Evolutionary conservation across 2,888 invertebrate genomes (phyloP), one percentile per base, ranked within the genome.

Genomic region (Lycocerus yunnanus): DNA sequence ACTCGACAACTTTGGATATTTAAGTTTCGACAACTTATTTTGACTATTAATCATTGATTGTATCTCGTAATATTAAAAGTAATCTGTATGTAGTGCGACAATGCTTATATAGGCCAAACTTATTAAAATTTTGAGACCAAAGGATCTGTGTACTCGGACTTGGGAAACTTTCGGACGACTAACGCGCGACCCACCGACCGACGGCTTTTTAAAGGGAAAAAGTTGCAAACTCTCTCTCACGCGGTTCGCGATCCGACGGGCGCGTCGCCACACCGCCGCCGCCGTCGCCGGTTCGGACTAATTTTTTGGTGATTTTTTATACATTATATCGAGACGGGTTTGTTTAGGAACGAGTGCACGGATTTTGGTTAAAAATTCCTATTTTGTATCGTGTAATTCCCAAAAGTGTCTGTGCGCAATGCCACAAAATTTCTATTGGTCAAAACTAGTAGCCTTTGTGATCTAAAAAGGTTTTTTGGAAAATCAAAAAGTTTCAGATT

Each of bases 331-430:
- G 8, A 59, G 61, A 16, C n/a, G 6, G 18, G 61, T n/a, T 63
- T 18, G 3, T 63, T 63, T 18, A 63, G 61, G 13, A 63, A 18
- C 16, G 61, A 63, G 61, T 63, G 20, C 61, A 63, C 71, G 66
- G 63, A 68, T 72, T 27, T 66, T 69, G 69, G 27, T 43, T 43
- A 16, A 70, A 71, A 68, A 68, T 71, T 75, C 69, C 72, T 75
- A 72, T 75, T 75, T 75, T 75, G 72, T 75, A 75, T 67, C 75
- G 75, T 75, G 75, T 75, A 75, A 72, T 75, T 75, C 75, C 75
- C 75, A 75, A 71, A 74, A 75, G 75, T 75, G 75, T 75, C 75
- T 75, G 75, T 75, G 69, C 68, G 71, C 75, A 75, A 66, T 72
- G 72, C 75, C 72, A 75, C 72, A 72, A 74, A 71, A 68, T 66